phyloP scores from a whole-genome alignment of 2,797 vertebrate genomes.

The Parambassis ranga region DNA sequence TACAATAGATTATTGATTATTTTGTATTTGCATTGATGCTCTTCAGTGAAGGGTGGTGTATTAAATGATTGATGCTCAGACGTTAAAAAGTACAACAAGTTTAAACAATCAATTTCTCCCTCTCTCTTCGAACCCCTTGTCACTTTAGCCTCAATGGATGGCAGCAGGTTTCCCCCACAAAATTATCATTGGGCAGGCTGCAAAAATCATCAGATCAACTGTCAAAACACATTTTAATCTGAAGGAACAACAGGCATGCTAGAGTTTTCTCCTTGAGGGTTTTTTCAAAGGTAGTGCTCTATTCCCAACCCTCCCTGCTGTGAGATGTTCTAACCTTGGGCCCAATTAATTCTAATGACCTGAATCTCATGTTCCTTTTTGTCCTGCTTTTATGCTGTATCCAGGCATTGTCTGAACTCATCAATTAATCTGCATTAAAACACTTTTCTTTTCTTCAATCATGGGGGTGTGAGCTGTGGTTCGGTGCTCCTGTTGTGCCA shows the following conservation, averaged over 20 bases:
- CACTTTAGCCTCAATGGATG: not conserved
- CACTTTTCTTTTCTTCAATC: slow-evolving; percentile 46
- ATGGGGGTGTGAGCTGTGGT: slow-evolving; percentile 26
- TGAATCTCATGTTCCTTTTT: slow-evolving; percentile 52
- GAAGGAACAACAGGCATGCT: not conserved
- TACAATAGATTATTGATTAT: not conserved
- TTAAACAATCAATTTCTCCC: not conserved
- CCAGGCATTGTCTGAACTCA: slow-evolving; percentile 62
- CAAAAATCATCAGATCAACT: not conserved
- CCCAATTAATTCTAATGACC: slow-evolving; percentile 64
- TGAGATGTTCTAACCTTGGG: slow-evolving; percentile 52
- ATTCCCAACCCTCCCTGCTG: slow-evolving; percentile 40
- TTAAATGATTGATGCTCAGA: too few relatives aligned
- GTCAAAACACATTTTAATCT: not conserved
- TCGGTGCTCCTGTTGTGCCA: slow-evolving; percentile 44
- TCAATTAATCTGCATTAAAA: slow-evolving; percentile 66
- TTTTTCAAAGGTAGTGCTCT: slow-evolving; percentile 13
- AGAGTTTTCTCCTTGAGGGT: not conserved
- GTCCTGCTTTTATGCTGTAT: slow-evolving; percentile 45
- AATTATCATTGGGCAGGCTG: not conserved
- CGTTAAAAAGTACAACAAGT: not conserved
- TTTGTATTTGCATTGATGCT: too few relatives aligned
- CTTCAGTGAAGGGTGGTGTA: too few relatives aligned
- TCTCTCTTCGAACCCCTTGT: not conserved
- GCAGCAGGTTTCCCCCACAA: not conserved